These are phyloP conservation scores for Hypsibius dujardini DNA, from an alignment of 1,140 invertebrate species.

Conservation along the genomic window DNA sequence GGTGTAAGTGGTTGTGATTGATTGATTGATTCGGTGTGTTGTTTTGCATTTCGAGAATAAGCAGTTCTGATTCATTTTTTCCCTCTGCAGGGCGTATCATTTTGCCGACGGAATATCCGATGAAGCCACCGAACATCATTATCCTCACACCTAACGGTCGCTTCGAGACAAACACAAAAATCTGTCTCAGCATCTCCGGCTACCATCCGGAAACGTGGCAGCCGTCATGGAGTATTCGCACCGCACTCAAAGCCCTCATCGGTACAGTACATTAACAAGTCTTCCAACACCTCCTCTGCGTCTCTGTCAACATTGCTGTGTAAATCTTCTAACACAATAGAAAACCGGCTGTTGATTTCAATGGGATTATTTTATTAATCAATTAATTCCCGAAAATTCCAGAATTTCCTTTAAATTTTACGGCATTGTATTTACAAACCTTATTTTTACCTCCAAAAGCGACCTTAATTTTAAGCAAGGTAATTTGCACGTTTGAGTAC, in stretches of 20 bases:
- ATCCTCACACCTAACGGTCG: conserved; percentile 80
- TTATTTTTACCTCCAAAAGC: no score
- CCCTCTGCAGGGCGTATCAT: conserved; percentile 54
- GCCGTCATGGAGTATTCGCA: conserved; percentile 86
- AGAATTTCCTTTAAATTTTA: no score
- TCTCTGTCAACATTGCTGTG: no score
- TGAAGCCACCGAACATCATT: conserved; percentile 92
- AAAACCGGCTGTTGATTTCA: no score
- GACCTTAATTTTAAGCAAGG: no score
- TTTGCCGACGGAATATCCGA: conserved; percentile 74
- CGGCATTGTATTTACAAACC: no score
- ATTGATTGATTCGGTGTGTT: conserved; percentile 17
- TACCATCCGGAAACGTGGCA: conserved; percentile 94
- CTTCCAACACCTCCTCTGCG: no score
- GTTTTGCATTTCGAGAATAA: conserved; percentile 21
- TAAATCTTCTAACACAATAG: no score
- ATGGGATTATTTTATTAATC: no score
- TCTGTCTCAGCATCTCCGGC: conserved; percentile 88
- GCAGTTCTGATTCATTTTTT: conserved; percentile 30
- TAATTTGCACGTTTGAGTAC: no score
- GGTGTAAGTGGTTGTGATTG: neutral
- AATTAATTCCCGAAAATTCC: no score
- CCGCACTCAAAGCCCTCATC: conserved; percentile 73
- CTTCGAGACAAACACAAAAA: conserved; percentile 84
- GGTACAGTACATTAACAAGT: conserved; percentile 24